These are phyloP conservation scores for Jordanella pulchra DNA, from an alignment of 2,797 vertebrate genomes.

Conservation along the genomic window DNA sequence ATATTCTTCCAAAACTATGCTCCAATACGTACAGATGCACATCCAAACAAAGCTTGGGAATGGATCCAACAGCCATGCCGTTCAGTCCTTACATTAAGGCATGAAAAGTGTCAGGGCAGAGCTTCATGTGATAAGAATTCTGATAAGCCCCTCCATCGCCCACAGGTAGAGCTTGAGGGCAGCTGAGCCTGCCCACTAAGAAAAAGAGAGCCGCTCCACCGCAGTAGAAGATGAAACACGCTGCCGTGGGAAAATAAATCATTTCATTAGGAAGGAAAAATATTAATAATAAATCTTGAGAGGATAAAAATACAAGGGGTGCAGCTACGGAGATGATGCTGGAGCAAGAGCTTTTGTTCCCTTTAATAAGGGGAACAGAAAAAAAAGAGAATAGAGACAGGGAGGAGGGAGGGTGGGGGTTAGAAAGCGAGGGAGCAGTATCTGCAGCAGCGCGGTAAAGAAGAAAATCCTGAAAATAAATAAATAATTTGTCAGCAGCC, in stretches of 20 bases:
- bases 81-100: conserved; percentile 55
- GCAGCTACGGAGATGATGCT: conserved; percentile 56
- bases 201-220: conserved; percentile 72
- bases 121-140: conserved; percentile 76
- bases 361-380: conserved; percentile 55
- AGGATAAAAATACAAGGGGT: conserved; percentile 54
- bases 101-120: conserved; percentile 46
- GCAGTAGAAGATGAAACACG: conserved; percentile 64
- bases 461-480: conserved; percentile 79
- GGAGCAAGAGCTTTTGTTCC: conserved; percentile 69
- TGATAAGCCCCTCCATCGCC: conserved; percentile 74
- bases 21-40: conserved; percentile 51
- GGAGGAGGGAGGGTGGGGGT: conserved; percentile 32
- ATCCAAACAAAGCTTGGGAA: conserved; percentile 60
- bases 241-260: conserved; percentile 68
- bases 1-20: conserved; percentile 54
- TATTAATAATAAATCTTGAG: conserved; percentile 20
- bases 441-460: conserved; percentile 80
- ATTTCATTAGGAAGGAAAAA: conserved; percentile 63
- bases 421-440: conserved; percentile 42
- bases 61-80: conserved; percentile 54
- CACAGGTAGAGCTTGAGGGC: conserved; percentile 79
- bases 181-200: conserved; percentile 74
- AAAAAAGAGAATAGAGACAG: conserved; percentile 49
- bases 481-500: conserved; percentile 76